These are phyloP conservation scores for Octopus sinensis DNA, from an alignment of 1,140 invertebrate species.

Conservation along the genomic window DNA sequence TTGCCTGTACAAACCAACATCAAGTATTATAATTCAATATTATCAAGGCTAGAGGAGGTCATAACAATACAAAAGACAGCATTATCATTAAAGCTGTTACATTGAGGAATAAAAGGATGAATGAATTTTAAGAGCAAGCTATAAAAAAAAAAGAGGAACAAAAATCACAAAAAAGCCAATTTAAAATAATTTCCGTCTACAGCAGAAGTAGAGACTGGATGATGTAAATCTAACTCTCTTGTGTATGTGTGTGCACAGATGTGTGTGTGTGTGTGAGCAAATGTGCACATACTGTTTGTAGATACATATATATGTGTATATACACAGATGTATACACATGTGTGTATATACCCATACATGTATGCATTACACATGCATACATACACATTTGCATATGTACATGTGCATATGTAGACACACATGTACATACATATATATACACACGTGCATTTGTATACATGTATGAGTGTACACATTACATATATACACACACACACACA, in stretches of 20 bases:
- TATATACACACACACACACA: neutral
- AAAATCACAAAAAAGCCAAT: no score
- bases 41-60: no score
- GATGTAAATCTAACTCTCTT: no score
- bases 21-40: no score
- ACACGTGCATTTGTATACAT: neutral
- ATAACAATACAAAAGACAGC: no score
- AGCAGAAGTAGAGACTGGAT: no score
- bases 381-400: neutral
- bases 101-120: no score
- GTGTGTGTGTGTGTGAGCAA: neutral
- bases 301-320: neutral
- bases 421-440: neutral
- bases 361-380: neutral
- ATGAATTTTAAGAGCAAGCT: no score
- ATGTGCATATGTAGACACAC: neutral
- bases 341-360: neutral
- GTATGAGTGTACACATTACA: neutral
- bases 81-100: no score
- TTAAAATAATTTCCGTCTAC: no score
- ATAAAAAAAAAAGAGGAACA: no score
- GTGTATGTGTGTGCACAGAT: neutral
- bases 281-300: neutral
- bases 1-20: no score
- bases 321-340: neutral